phyloP scores from a whole-genome alignment of 2,113 vertebrate species.

The Pyrgilauda ruficollis region DNA sequence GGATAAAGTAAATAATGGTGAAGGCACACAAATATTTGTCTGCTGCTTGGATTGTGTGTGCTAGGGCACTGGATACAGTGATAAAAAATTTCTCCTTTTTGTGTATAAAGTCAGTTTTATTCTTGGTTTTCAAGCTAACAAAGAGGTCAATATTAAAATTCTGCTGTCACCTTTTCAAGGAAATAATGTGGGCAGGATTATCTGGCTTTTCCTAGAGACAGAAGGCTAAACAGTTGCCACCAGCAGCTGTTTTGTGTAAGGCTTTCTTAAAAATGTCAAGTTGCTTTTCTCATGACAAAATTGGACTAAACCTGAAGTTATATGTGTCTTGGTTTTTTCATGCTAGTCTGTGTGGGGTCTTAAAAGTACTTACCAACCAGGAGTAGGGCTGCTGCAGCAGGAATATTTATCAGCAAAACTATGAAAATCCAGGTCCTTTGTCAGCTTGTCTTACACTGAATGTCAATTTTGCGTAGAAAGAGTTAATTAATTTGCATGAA shows the following conservation, averaged over 20 bases:
- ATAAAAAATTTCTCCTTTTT: background rate
- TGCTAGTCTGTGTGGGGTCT: background rate
- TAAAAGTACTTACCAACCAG: background rate
- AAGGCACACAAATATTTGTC: background rate
- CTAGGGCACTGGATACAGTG: background rate
- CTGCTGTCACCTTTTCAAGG: background rate
- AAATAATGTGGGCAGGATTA: background rate
- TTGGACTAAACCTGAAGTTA: background rate
- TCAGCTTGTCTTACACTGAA: background rate
- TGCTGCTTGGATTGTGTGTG: background rate
- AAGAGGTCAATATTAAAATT: background rate
- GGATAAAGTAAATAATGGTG: background rate
- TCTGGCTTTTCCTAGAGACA: background rate
- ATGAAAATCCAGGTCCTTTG: background rate
- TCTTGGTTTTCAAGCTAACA: background rate
- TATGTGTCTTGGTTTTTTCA: background rate
- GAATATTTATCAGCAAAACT: background rate
- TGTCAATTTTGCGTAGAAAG: background rate
- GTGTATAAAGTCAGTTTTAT: background rate
- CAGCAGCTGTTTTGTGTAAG: background rate
- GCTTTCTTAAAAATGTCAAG: background rate
- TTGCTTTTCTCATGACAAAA: background rate
- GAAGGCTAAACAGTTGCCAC: background rate
- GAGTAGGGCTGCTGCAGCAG: background rate
- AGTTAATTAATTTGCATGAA: background rate